These are phyloP conservation scores for Drosophila eugracilis DNA, from an alignment of 1,140 invertebrate species.

Conservation along the genomic window DNA sequence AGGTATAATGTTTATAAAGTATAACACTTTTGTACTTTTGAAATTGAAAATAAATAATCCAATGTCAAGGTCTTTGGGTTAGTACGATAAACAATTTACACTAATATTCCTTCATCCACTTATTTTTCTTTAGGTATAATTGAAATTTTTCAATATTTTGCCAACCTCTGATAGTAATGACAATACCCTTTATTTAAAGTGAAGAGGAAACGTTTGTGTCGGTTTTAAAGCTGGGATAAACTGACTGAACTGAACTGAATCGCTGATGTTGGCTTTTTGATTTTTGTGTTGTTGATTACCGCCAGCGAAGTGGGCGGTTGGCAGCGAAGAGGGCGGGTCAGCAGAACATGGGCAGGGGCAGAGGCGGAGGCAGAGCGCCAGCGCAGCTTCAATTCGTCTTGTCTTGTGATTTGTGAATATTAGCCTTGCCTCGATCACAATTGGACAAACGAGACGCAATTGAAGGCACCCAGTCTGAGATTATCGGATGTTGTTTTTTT, in stretches of 20 bases:
- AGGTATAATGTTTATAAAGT: too few species aligned
- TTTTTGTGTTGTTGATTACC: constrained; percentile 9
- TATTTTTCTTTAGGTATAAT: too few species aligned
- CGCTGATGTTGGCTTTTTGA: constrained; percentile 5
- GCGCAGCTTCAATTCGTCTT: constrained; percentile 38
- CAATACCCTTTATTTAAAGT: not conserved
- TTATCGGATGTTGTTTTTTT: constrained; percentile 30
- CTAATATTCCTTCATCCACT: too few species aligned
- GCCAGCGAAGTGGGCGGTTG: not conserved
- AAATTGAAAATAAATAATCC: not conserved
- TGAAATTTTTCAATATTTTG: not conserved
- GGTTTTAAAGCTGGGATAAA: not conserved
- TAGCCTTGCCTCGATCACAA: constrained; percentile 13
- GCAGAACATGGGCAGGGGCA: too few species aligned
- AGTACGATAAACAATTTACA: too few species aligned
- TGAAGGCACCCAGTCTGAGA: constrained; percentile 57
- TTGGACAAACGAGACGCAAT: constrained; percentile 55
- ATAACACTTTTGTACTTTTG: not conserved
- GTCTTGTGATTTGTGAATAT: constrained; percentile 39
- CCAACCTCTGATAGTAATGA: not conserved
- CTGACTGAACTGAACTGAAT: constrained; percentile 4
- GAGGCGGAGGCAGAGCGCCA: constrained; percentile 36
- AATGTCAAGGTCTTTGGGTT: not conserved
- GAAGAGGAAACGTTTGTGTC: not conserved
- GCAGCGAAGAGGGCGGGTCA: not conserved